A percentile compares a stretch with the other conserved stretches of the same genome.
phyloP scores from a whole-genome alignment of 2,888 invertebrate genomes.

The Cryptophagus acutangulus region DNA sequence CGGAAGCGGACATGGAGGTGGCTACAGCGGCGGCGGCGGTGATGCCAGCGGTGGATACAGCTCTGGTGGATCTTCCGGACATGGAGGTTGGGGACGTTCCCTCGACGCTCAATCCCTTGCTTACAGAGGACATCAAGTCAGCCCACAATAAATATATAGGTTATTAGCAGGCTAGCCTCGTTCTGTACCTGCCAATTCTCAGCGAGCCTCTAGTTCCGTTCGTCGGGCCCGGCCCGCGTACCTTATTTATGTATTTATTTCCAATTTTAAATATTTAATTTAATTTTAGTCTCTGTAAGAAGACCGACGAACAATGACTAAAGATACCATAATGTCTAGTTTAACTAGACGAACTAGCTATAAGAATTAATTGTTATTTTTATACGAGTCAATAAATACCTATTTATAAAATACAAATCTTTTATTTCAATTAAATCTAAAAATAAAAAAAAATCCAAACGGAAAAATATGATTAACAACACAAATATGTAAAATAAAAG shows the following conservation, averaged over 20 bases:
- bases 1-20: slow-evolving; percentile 38
- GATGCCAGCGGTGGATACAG: slow-evolving; percentile 51
- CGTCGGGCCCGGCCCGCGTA: slow-evolving; percentile 24
- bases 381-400: slow-evolving; percentile 37
- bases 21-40: slow-evolving; percentile 53
- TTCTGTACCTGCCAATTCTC: slow-evolving; percentile 15
- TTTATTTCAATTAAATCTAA: too few relatives aligned
- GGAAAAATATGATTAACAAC: too few relatives aligned
- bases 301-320: slow-evolving; percentile 39
- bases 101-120: slow-evolving; percentile 72
- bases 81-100: slow-evolving; percentile 72
- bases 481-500: too few relatives aligned
- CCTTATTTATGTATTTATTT: slow-evolving; percentile 39
- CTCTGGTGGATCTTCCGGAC: slow-evolving; percentile 57
- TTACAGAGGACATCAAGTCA: slow-evolving; percentile 69
- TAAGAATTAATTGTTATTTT: slow-evolving; percentile 40
- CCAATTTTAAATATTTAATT: slow-evolving; percentile 25
- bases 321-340: slow-evolving; percentile 37
- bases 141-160: slow-evolving; percentile 2
- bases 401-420: too few relatives aligned
- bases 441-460: too few relatives aligned
- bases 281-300: slow-evolving; percentile 10
- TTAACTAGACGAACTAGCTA: slow-evolving; percentile 31
- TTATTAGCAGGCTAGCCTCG: slow-evolving; percentile 6
- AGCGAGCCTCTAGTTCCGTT: slow-evolving; percentile 30